phyloP scores from a whole-genome alignment of 2,797 vertebrate genomes.

The Siniperca scherzeri region DNA sequence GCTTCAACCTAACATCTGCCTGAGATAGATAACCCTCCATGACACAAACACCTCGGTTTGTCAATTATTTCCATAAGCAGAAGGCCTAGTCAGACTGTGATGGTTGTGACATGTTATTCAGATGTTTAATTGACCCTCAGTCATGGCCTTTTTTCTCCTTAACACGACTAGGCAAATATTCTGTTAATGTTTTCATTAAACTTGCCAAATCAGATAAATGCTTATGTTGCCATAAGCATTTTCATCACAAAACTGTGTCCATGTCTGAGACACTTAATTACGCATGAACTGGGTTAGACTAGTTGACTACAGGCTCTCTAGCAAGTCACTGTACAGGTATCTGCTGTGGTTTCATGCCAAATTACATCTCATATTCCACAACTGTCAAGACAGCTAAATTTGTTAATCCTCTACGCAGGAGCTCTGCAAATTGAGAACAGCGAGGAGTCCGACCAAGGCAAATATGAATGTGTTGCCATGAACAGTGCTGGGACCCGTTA shows the following conservation, averaged over 20 bases:
- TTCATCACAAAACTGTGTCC: constrained; percentile 53
- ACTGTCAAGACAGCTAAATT: constrained; percentile 70
- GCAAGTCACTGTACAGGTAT: constrained; percentile 59
- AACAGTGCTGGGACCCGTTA: constrained; percentile 88
- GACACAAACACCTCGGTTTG: constrained; percentile 42
- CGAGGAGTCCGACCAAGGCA: constrained; percentile 87
- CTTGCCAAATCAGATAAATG: constrained; percentile 71
- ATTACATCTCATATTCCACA: constrained; percentile 52
- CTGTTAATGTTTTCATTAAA: constrained; percentile 64
- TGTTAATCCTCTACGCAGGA: constrained; percentile 78
- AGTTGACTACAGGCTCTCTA: constrained; percentile 54
- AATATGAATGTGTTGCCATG: constrained; percentile 88
- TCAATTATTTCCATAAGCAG: constrained; percentile 45
- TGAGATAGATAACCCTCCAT: constrained; percentile 42
- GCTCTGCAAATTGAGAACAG: constrained; percentile 89
- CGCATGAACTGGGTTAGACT: constrained; percentile 47
- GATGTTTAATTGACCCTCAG: constrained; percentile 65
- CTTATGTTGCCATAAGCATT: constrained; percentile 57
- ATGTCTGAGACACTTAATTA: constrained; percentile 62
- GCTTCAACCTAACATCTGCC: constrained; percentile 35
- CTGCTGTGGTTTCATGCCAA: constrained; percentile 62
- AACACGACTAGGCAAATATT: constrained; percentile 59
- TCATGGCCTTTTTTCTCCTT: constrained; percentile 46
- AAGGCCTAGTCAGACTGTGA: constrained; percentile 37
- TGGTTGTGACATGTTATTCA: constrained; percentile 60